A percentile compares a stretch with the other conserved stretches of the same genome.
Conservation (phyloP, 2,113 vertebrate species). For the Cichladusa arquata region DNA sequence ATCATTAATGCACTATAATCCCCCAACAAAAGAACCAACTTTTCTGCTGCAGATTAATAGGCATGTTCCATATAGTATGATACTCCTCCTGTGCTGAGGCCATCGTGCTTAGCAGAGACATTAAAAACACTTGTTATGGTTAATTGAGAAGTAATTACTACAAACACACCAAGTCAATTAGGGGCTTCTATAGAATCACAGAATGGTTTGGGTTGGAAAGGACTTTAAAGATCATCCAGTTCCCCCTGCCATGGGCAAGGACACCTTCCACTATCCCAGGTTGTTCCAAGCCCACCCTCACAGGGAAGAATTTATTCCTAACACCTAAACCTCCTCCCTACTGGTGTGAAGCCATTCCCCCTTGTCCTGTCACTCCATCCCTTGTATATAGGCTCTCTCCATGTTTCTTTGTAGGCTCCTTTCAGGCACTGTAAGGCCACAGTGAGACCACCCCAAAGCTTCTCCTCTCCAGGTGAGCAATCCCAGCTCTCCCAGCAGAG, state of each 20-base stretch:
- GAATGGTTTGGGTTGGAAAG: not conserved
- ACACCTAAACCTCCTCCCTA: not conserved
- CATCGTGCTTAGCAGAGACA: not conserved
- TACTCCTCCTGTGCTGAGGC: not conserved
- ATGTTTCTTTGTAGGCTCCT: not conserved
- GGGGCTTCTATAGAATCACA: not conserved
- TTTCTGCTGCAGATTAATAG: not conserved
- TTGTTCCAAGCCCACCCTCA: not conserved
- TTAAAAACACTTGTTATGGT: not conserved
- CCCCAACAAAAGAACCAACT: slow-evolving; percentile 2
- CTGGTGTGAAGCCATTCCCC: not conserved
- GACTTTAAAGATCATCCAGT: not conserved
- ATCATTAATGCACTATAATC: slow-evolving; percentile 23
- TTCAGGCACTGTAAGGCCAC: not conserved
- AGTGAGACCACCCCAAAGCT: accelerated
- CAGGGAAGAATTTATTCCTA: not conserved
- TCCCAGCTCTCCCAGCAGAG: not conserved
- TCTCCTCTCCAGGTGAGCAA: not conserved
- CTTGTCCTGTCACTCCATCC: not conserved
- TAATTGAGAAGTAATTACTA: not conserved
- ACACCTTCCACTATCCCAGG: not conserved
- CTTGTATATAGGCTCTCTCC: not conserved
- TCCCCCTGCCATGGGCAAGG: not conserved
- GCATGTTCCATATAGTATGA: not conserved
- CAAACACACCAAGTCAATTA: not conserved